Conservation (phyloP, 1,140 invertebrate species). For the Eriosoma lanigerum region DNA sequence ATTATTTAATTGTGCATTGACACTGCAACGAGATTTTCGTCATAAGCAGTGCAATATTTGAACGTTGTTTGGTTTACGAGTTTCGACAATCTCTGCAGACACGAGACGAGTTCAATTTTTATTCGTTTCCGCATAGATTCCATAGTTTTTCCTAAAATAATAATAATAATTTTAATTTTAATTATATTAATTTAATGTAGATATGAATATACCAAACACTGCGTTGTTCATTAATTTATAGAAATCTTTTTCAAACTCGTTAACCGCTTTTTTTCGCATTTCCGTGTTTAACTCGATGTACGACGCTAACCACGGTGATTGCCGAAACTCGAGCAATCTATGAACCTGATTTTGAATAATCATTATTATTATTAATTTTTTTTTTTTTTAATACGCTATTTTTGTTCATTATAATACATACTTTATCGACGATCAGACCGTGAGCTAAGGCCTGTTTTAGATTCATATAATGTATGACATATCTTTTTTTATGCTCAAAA, state of each 20-base stretch:
- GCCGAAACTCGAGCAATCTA: constrained; percentile 61
- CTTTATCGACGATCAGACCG: constrained; percentile 60
- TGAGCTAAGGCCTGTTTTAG: constrained; percentile 60
- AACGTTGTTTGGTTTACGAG: background rate
- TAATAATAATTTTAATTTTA: background rate
- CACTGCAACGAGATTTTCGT: no score
- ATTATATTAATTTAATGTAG: background rate
- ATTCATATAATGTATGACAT: constrained; percentile 61
- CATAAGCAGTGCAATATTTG: background rate
- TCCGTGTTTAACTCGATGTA: constrained; percentile 60
- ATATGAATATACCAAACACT: constrained; percentile 14
- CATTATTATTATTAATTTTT: no score
- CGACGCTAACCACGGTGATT: constrained; percentile 1
- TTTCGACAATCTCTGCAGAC: background rate
- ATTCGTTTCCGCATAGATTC: no score
- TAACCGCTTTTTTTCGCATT: constrained; percentile 57
- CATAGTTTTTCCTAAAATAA: no score
- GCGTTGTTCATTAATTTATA: no score
- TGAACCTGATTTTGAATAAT: constrained; percentile 58
- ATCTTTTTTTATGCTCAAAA: constrained; percentile 58
- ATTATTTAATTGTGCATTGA: no score
- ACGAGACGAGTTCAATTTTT: no score
- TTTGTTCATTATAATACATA: constrained; percentile 61
- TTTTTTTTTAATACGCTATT: no score
- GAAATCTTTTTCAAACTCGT: constrained; percentile 60